These are phyloP conservation scores for Mormyrus proboscirostris DNA, from an alignment of 2,797 vertebrate genomes.

Conservation along the genomic window DNA sequence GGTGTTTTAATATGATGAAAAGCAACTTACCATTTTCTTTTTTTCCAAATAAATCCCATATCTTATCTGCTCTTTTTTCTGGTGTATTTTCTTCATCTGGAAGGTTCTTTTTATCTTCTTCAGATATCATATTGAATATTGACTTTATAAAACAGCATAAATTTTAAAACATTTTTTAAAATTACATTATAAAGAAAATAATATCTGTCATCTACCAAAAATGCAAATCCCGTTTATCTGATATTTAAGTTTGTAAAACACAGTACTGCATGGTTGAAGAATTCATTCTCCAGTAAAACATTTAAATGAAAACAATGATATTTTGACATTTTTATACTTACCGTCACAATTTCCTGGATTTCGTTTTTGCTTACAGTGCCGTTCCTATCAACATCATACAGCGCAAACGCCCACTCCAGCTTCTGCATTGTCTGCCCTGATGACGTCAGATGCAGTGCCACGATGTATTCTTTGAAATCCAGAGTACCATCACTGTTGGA, in stretches of 20 bases:
- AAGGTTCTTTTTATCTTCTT: constrained; percentile 68
- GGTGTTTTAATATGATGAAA: not conserved
- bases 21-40: constrained; percentile 70
- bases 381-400: constrained; percentile 88
- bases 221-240: not conserved
- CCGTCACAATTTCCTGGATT: constrained; percentile 82
- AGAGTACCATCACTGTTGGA: constrained; percentile 82
- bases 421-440: constrained; percentile 79
- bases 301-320: not conserved
- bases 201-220: not conserved
- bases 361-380: constrained; percentile 84
- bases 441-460: constrained; percentile 84
- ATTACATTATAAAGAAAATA: not conserved
- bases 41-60: constrained; percentile 83
- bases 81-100: constrained; percentile 80
- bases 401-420: constrained; percentile 87
- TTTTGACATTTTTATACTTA: constrained; percentile 40
- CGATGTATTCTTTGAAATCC: constrained; percentile 90
- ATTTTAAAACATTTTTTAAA: not conserved
- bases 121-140: constrained; percentile 88
- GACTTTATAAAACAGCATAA: constrained; percentile 54
- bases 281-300: not conserved
- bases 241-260: not conserved
- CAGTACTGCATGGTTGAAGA: not conserved
- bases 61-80: constrained; percentile 79